Percentiles rank a stretch among this genome's conserved stretches.
These are phyloP conservation scores for Rhinophrynus dorsalis DNA, from an alignment of 2,797 vertebrate species.

Conservation along the genomic window DNA sequence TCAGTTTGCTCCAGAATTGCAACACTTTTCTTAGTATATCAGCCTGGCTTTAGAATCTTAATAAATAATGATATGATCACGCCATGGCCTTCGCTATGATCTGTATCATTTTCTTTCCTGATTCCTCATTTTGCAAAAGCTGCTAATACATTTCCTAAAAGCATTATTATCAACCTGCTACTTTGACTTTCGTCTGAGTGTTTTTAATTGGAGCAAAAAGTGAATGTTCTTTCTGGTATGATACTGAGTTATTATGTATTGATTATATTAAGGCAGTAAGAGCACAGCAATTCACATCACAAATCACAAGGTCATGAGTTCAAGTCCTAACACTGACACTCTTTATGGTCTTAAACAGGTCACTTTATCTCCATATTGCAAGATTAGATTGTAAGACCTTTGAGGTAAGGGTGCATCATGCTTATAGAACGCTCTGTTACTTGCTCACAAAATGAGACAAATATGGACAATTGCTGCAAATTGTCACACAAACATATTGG, in stretches of 20 bases:
- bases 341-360: slow-evolving; percentile 46
- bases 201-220: slow-evolving; percentile 50
- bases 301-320: slow-evolving; percentile 49
- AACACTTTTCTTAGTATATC: too few species aligned
- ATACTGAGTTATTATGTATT: slow-evolving; percentile 51
- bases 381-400: slow-evolving; percentile 44
- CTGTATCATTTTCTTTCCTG: slow-evolving; percentile 20
- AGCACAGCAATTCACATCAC: slow-evolving; percentile 46
- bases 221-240: slow-evolving; percentile 32
- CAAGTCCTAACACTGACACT: slow-evolving; percentile 48
- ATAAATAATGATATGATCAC: too few species aligned
- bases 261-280: slow-evolving; percentile 44
- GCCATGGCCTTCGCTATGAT: slow-evolving; percentile 2
- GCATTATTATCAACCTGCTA: slow-evolving; percentile 43
- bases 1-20: too few species aligned
- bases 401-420: slow-evolving; percentile 17
- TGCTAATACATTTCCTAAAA: slow-evolving; percentile 38
- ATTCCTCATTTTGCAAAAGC: slow-evolving; percentile 39
- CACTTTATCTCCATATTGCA: slow-evolving; percentile 47
- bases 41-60: too few species aligned
- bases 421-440: background rate
- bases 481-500: background rate
- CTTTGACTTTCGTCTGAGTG: slow-evolving; percentile 45
- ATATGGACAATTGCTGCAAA: background rate
- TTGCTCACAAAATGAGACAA: slow-evolving; percentile 2